Percentiles rank a stretch among this genome's conserved stretches.
Conservation (phyloP, 2,797 vertebrate genomes). For the Poecilia velifera region DNA sequence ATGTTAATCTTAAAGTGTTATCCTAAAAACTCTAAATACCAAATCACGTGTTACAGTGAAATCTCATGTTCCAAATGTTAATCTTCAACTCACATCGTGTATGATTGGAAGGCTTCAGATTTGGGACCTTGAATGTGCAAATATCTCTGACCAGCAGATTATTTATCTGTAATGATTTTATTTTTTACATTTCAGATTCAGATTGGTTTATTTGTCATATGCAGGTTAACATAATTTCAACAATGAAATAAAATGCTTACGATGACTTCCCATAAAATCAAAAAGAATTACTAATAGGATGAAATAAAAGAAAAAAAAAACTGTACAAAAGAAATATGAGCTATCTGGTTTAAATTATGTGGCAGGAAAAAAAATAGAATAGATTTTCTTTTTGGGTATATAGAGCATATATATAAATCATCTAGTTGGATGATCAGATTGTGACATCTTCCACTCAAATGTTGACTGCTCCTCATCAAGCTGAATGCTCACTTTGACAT, state of each 20-base stretch:
- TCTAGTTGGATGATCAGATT: not conserved
- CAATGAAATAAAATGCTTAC: too few species aligned
- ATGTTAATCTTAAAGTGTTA: not conserved
- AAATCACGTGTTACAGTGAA: not conserved
- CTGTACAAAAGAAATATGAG: not conserved
- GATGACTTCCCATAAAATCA: too few species aligned
- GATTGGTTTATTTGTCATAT: too few species aligned
- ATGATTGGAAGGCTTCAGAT: not conserved
- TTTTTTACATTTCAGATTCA: not conserved
- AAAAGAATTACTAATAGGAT: too few species aligned
- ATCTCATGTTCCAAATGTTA: not conserved
- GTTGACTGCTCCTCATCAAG: not conserved
- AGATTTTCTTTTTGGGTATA: not conserved
- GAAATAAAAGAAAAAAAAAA: too few species aligned
- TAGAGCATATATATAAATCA: not conserved
- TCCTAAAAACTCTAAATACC: not conserved
- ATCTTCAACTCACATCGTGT: not conserved
- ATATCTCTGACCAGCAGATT: not conserved
- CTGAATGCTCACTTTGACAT: not conserved
- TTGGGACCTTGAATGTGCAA: not conserved
- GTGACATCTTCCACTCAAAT: not conserved
- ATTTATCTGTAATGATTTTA: not conserved
- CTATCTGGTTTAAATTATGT: not conserved
- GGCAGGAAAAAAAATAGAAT: not conserved
- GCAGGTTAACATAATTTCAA: too few species aligned